Evolutionary conservation across 2,797 vertebrate genomes (phyloP).

Genomic region (Pristis pectinata): DNA sequence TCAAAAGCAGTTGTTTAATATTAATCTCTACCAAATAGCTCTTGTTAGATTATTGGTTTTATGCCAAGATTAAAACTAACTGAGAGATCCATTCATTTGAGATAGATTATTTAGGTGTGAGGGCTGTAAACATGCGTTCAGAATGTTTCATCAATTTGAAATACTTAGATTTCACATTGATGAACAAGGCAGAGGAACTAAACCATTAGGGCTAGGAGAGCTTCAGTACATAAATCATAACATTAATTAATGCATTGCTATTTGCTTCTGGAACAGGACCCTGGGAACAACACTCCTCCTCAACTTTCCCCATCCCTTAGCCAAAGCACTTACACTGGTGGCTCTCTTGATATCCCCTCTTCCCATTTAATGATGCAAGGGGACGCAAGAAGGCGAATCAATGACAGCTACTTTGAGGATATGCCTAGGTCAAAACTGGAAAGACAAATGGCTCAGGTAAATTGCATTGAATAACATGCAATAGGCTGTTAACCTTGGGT

Average conservation of each 20-base stretch:
- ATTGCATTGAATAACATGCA: constrained; percentile 46
- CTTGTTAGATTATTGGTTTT: constrained; percentile 6
- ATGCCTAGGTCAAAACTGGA: constrained; percentile 97
- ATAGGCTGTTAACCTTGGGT: constrained; percentile 33
- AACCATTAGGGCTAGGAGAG: constrained; percentile 19
- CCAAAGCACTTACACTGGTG: constrained; percentile 89
- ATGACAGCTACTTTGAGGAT: constrained; percentile 98
- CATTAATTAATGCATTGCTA: constrained; percentile 35
- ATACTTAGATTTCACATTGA: constrained; percentile 17
- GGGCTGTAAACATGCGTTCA: constrained; percentile 1
- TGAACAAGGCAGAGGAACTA: constrained; percentile 25
- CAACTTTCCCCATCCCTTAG: constrained; percentile 90
- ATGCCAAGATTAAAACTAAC: constrained; percentile 31
- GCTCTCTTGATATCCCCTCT: constrained; percentile 90
- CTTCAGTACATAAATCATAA: constrained; percentile 37
- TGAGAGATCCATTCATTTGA: constrained; percentile 21
- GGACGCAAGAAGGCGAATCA: constrained; percentile 91
- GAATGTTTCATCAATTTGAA: constrained; percentile 32
- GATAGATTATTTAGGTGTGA: constrained; percentile 16
- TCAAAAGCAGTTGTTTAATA: constrained; percentile 15
- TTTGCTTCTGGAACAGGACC: constrained; percentile 37
- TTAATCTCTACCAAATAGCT: constrained; percentile 1
- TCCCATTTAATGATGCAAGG: constrained; percentile 85
- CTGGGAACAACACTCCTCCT: constrained; percentile 89
- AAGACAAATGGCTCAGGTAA: constrained; percentile 99